Percentiles rank a stretch among this genome's conserved stretches.
Conservation (phyloP, 2,888 invertebrate species). For the Andrena bucephala region DNA sequence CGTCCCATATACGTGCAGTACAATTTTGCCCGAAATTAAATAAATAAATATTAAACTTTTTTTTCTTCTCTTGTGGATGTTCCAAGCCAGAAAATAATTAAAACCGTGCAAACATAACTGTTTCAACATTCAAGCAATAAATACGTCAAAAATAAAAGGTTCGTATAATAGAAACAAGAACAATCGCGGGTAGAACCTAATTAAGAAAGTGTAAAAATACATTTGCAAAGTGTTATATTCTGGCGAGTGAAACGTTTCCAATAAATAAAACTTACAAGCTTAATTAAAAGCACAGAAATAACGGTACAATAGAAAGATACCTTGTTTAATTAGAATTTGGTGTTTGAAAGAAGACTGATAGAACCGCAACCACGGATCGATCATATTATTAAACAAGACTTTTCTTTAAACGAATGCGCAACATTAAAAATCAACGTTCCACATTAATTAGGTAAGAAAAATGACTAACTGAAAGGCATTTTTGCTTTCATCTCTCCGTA, state of each 20-base stretch:
- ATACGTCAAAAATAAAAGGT: constrained; percentile 1
- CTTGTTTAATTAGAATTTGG: constrained; percentile 25
- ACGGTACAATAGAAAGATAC: constrained; percentile 21
- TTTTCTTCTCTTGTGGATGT: constrained; percentile 14
- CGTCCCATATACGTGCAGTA: constrained; percentile 65
- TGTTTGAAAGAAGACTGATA: constrained; percentile 15
- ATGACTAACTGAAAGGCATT: constrained; percentile 3
- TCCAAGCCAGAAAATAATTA: constrained; percentile 42
- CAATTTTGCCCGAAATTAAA: constrained; percentile 55
- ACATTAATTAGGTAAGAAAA: constrained; percentile 21
- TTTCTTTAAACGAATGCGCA: constrained; percentile 19
- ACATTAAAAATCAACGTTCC: constrained; percentile 10
- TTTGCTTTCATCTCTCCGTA: constrained; percentile 16
- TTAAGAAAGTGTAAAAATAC: constrained; percentile 11
- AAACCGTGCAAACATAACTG: constrained; percentile 26
- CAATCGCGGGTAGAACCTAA: neutral
- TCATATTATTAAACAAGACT: constrained; percentile 21
- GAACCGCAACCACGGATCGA: constrained; percentile 22
- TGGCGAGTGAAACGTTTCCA: constrained; percentile 42
- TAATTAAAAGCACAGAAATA: constrained; percentile 32
- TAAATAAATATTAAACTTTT: constrained; percentile 42
- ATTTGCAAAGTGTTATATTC: constrained; percentile 34
- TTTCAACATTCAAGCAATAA: constrained; percentile 17
- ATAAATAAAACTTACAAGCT: constrained; percentile 39
- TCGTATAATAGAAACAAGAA: neutral